Evolutionary conservation across 2,888 invertebrate genomes (phyloP).

Genomic region (Spialia ferax): DNA sequence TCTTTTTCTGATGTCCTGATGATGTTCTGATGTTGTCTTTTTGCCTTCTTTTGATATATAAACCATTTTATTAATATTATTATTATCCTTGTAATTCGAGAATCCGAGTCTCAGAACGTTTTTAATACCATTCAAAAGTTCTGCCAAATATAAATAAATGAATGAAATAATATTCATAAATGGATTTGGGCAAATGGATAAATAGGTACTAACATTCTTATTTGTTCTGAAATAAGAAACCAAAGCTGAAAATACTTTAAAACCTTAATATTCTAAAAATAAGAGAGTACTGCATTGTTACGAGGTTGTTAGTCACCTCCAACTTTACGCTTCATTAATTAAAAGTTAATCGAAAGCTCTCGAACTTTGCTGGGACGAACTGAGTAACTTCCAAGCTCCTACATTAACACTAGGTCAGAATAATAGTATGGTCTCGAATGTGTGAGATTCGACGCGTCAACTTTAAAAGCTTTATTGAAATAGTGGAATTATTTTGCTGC

Average conservation of each 20-base stretch:
- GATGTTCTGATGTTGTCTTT: too few species aligned
- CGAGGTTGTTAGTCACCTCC: constrained; percentile 50
- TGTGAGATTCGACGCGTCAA: not conserved
- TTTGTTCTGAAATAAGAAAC: not conserved
- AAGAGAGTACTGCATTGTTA: constrained; percentile 24
- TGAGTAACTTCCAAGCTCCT: constrained; percentile 43
- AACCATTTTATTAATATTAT: too few species aligned
- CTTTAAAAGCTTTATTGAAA: constrained; percentile 4
- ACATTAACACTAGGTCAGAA: constrained; percentile 35
- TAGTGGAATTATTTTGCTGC: not conserved
- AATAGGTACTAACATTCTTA: too few species aligned
- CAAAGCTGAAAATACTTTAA: not conserved
- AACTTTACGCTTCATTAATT: constrained; percentile 60
- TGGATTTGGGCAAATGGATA: too few species aligned
- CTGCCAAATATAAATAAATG: too few species aligned
- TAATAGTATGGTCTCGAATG: constrained; percentile 4
- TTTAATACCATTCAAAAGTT: too few species aligned
- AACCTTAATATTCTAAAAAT: constrained; percentile 9
- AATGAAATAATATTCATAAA: too few species aligned
- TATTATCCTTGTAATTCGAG: too few species aligned
- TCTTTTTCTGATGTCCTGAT: too few species aligned
- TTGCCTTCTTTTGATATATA: too few species aligned
- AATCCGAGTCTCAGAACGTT: too few species aligned
- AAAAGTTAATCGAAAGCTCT: constrained; percentile 60
- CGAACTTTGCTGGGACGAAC: constrained; percentile 40